Evolutionary conservation across 2,113 vertebrate species (phyloP), one percentile per base, ranked within the genome.

Genomic region (Pionites leucogaster): DNA sequence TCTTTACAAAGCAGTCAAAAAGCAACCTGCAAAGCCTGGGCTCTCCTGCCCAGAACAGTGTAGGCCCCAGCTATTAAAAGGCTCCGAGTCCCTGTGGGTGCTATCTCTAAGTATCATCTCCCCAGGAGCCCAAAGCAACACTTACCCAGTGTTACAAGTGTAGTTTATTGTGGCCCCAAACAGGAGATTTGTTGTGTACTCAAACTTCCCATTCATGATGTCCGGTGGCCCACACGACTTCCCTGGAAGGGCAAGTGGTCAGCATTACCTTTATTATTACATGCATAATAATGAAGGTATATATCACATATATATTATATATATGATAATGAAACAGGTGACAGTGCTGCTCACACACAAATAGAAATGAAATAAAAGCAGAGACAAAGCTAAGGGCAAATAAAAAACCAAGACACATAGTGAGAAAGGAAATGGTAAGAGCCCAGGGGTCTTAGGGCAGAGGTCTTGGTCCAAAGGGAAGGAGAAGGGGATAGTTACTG

Each of bases 141-240:
- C 94, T 76, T 10, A 95, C 95, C 95, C 95, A 0, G 0, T 0
- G 2, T 83, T 2, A 17, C 95, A 96, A 37, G 2, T 76, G 84
- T 17, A 86, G 42, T 6, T 72, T 17, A 92, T 6, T 0, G 42
- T 91, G 0, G 15, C 52, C 39, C 92, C 95, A 0, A 96, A n/a
- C 10, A 5, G n/a, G 37, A 95, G 79, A 41, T 91, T 1, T 0
- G n/a, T 83, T 0, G 0, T 2, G 28, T 2, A 2, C 2, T 60
- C 0, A 6, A 86, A 68, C 0, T 14, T 7, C 47, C 95, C 92
- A 2, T 96, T 89, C 0, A 0, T 0, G 17, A 94, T 44, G 0
- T 60, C 8, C 0, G 59, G 84, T 6, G 3, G 14, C 6, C 3
- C 0, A 0, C 95, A 95, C 0, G 17, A 17, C 59, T n/a, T 94